Base-by-base conservation (phyloP, 2,888 invertebrate species). In the Leptinotarsa haldemani region DNA sequence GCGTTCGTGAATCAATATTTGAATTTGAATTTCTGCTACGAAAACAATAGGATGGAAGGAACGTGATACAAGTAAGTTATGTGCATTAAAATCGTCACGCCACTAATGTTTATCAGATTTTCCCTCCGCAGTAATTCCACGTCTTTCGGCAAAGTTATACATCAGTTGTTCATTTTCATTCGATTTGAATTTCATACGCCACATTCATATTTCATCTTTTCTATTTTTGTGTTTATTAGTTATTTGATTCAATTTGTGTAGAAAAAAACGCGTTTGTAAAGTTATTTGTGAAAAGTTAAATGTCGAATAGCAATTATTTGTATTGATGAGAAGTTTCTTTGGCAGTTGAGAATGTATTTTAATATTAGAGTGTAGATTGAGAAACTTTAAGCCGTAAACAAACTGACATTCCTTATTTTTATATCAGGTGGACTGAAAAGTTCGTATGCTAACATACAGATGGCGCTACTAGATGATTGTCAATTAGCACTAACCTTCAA, bases 51-150 rank as follows among this genome's bases (percentile, higher is more conserved):
- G 94, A 89, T 93, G 91, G 88, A 92, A 92, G 89, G 94, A 94
- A 86, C 90, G 93, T 82, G 93, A 94, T 83, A 91, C 94, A 88
- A 94, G 94, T 94, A 91, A 94, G 94, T 88, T 77, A 56, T 56
- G 18, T 69, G 65, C 69, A 56, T 46, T 65, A 75, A 69, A 53
- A 70, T 61, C 47, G 18, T 67, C 70, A 70, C 52, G 70, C 70
- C 61, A 70, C 73, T 75, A 68, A 61, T 53, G 12, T 56, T 30
- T 22, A 64, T 20, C 63, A 22, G 58, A 58, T 18, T 66, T 61
- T 52, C 48, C 67, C 64, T 68, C n/a, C 65, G 75, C 73, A 73
- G 65, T 74, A 74, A 74, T 74, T 70, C 53, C 74, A 70, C 70
- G 66, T 15, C 25, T 53, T 74, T 61, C 40, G 58, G 67, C 67